phyloP scores from a whole-genome alignment of 2,888 invertebrate genomes.

The Torymus texanus region DNA sequence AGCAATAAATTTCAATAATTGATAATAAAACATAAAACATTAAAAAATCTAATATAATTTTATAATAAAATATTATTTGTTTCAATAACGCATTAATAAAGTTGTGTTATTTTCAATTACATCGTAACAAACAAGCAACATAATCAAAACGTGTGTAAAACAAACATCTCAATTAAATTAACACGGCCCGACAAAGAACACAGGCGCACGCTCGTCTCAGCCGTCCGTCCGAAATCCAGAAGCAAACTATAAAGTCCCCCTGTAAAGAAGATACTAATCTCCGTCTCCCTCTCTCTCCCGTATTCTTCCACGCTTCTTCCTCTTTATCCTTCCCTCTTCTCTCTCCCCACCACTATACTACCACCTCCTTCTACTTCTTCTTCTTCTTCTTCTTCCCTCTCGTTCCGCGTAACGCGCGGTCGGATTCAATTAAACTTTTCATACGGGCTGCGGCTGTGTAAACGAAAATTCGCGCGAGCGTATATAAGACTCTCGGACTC shows the following conservation, averaged over 20 bases:
- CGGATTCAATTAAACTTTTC: slow-evolving; percentile 75
- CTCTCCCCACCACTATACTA: neutral
- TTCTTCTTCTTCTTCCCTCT: slow-evolving; percentile 7
- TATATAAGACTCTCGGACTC: slow-evolving; percentile 69
- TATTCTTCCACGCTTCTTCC: slow-evolving; percentile 34
- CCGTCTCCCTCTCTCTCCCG: slow-evolving; percentile 9
- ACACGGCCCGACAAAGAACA: slow-evolving; percentile 9
- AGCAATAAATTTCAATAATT: too few relatives aligned
- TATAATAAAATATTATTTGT: too few relatives aligned
- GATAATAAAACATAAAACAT: too few relatives aligned
- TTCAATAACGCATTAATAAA: too few relatives aligned
- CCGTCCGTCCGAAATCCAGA: slow-evolving; percentile 32
- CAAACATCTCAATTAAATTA: neutral
- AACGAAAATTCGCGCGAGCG: slow-evolving; percentile 72
- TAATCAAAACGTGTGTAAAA: neutral
- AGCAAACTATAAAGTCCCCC: slow-evolving; percentile 44
- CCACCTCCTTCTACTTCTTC: slow-evolving; percentile 1
- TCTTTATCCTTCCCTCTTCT: slow-evolving; percentile 18
- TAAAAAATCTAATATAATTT: too few relatives aligned
- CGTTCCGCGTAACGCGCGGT: neutral
- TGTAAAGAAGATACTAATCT: slow-evolving; percentile 52
- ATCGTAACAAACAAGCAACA: too few relatives aligned
- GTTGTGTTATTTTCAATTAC: too few relatives aligned
- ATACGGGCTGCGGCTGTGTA: slow-evolving; percentile 75
- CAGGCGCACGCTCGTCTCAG: neutral